phyloP scores from a whole-genome alignment of 2,888 invertebrate species.

The Limulus polyphemus region DNA sequence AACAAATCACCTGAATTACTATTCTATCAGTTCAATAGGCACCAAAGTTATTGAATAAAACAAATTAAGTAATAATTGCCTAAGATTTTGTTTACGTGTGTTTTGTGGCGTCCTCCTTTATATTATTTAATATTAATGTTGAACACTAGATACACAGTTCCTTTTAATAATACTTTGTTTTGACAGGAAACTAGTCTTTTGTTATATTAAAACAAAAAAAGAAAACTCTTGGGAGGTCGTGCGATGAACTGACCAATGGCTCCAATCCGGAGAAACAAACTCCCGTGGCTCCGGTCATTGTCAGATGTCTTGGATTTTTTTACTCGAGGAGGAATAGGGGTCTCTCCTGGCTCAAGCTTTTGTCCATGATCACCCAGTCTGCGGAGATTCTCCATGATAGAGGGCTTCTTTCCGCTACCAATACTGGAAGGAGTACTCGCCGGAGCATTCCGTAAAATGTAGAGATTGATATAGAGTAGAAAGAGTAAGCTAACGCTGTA shows the following conservation, averaged over 20 bases:
- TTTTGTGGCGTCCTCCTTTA: too few species aligned
- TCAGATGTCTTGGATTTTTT: slow-evolving; percentile 71
- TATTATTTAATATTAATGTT: too few species aligned
- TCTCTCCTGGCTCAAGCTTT: slow-evolving; percentile 2
- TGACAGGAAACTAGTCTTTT: too few species aligned
- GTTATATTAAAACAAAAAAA: not conserved
- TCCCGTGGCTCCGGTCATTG: slow-evolving; percentile 80
- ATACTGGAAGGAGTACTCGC: slow-evolving; percentile 14
- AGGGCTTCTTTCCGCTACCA: slow-evolving; percentile 10
- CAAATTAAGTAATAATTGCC: too few species aligned
- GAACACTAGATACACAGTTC: too few species aligned
- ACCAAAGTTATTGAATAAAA: too few species aligned
- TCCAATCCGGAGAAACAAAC: slow-evolving; percentile 82
- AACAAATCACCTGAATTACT: too few species aligned
- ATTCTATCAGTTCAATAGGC: too few species aligned
- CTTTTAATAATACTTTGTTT: too few species aligned
- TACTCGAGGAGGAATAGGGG: slow-evolving; percentile 5
- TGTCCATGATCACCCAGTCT: slow-evolving; percentile 15
- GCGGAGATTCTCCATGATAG: slow-evolving; percentile 18
- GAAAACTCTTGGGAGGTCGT: not conserved
- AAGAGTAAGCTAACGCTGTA: slow-evolving; percentile 86
- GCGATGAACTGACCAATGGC: slow-evolving; percentile 57
- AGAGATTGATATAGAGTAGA: slow-evolving; percentile 85
- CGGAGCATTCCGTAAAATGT: slow-evolving; percentile 62
- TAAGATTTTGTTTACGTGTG: too few species aligned